A percentile compares a stretch with the other conserved stretches of the same genome.
Conservation (phyloP, 2,113 vertebrate genomes). For the Piaya cayana region DNA sequence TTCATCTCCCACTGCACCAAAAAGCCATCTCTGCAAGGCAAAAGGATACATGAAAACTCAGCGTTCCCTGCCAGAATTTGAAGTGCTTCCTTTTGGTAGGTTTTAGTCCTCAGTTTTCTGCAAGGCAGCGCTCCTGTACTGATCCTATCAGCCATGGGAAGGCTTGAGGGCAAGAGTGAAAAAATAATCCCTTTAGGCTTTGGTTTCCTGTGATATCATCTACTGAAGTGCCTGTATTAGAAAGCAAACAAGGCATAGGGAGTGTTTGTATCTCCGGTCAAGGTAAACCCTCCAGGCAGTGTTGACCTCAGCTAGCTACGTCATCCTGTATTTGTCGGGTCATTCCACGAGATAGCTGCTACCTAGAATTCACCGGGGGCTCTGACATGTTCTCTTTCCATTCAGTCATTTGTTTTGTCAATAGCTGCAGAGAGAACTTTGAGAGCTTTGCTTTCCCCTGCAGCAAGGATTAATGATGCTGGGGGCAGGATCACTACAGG, state of each 20-base stretch:
- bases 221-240: neutral
- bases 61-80: neutral
- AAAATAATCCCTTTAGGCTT: neutral
- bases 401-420: neutral
- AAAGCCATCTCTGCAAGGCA: neutral
- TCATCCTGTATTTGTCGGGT: neutral
- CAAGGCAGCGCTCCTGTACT: neutral
- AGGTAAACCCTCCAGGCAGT: neutral
- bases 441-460: neutral
- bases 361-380: neutral
- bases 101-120: neutral
- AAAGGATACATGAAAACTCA: neutral
- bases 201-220: neutral
- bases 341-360: neutral
- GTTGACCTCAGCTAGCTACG: neutral
- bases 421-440: neutral
- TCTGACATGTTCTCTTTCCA: neutral
- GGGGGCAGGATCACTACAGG: neutral
- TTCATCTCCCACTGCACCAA: neutral
- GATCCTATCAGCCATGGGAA: neutral
- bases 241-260: neutral
- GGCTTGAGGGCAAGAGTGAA: neutral
- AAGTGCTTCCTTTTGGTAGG: neutral
- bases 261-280: neutral
- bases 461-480: neutral